Evolutionary conservation across 2,888 invertebrate species (phyloP).

Genomic region (Eudemis profundana): DNA sequence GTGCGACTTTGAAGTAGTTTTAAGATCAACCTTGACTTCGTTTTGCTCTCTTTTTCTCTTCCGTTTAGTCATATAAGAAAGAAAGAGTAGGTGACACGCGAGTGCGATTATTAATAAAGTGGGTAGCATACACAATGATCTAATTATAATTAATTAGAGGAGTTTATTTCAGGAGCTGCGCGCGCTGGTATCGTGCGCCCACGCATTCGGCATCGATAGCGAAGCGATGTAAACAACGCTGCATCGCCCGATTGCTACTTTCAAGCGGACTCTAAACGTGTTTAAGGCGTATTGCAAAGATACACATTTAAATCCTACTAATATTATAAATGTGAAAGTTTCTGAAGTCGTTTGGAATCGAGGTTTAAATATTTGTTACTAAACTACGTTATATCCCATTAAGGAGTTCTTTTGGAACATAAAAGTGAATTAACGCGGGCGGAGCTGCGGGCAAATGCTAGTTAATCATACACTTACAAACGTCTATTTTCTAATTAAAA

Average conservation of each 20-base stretch:
- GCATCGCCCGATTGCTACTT: conserved; percentile 6
- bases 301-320: too few species aligned
- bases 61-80: background rate
- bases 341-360: too few species aligned
- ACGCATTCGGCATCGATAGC: conserved; percentile 42
- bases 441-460: too few species aligned
- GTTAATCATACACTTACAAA: too few species aligned
- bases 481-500: too few species aligned
- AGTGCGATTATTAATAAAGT: conserved; percentile 27
- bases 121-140: conserved; percentile 33
- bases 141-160: conserved; percentile 41
- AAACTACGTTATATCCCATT: too few species aligned
- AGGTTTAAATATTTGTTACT: too few species aligned
- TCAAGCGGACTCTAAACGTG: background rate
- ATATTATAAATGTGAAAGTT: too few species aligned
- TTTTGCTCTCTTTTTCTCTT: conserved; percentile 17
- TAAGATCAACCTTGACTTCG: conserved; percentile 14
- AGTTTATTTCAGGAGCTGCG: conserved; percentile 44
- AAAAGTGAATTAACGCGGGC: too few species aligned
- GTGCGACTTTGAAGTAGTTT: background rate
- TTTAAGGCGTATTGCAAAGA: background rate
- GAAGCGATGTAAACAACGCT: conserved; percentile 44
- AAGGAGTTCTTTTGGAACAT: too few species aligned
- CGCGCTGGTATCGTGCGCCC: conserved; percentile 40
- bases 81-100: background rate